Conservation (phyloP, 2,888 invertebrate genomes). For the Thumatha senex region DNA sequence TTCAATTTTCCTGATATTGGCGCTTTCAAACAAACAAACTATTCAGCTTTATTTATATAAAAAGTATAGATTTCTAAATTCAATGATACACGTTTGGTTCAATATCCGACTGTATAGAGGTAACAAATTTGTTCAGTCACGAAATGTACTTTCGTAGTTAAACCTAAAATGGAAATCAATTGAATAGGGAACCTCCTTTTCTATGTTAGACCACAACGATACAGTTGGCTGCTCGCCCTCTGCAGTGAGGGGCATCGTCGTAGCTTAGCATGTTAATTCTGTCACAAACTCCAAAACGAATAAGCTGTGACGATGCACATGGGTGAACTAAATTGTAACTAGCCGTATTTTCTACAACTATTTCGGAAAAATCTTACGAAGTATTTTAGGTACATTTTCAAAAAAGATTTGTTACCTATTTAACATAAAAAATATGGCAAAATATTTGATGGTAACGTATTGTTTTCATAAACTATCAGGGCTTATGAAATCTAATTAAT, state of each 20-base stretch:
- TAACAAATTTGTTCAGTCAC: background rate
- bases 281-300: slow-evolving; percentile 18
- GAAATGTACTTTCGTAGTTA: background rate
- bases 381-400: no score
- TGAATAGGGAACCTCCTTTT: background rate
- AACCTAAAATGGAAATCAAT: background rate
- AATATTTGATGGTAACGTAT: no score
- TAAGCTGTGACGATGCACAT: slow-evolving; percentile 26
- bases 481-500: no score
- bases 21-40: no score
- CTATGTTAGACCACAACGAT: background rate
- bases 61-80: no score
- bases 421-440: no score
- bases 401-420: no score
- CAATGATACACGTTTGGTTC: no score
- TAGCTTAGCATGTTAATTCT: slow-evolving; percentile 20
- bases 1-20: no score
- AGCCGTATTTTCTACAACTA: slow-evolving; percentile 25
- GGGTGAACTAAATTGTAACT: slow-evolving; percentile 16
- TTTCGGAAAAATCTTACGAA: slow-evolving; percentile 4
- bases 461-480: no score
- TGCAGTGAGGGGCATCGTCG: slow-evolving; percentile 3
- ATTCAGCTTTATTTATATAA: no score
- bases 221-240: background rate
- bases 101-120: no score